A percentile compares a stretch with the other conserved stretches of the same genome.
Evolutionary conservation across 2,797 vertebrate genomes (phyloP).

Genomic region (Vespertilio murinus): DNA sequence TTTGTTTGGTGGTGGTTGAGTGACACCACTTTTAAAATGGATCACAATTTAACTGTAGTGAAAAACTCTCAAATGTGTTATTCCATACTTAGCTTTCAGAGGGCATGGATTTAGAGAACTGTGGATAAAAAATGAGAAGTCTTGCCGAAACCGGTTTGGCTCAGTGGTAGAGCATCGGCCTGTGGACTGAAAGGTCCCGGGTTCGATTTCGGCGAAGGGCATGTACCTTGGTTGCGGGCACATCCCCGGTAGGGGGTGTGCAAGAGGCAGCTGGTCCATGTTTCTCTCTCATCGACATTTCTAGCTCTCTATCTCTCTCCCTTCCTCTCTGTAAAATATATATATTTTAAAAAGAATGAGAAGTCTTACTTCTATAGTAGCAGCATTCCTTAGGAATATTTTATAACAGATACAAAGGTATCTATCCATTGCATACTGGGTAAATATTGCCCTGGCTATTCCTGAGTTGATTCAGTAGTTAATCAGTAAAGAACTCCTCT

Average conservation of each 20-base stretch:
- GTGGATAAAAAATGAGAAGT: neutral
- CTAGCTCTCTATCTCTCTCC: too few relatives aligned
- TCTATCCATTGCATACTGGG: neutral
- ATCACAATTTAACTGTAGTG: neutral
- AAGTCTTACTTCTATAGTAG: neutral
- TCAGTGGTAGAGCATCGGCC: too few relatives aligned
- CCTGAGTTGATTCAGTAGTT: neutral
- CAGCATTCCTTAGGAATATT: neutral
- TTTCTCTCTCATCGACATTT: too few relatives aligned
- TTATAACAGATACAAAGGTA: neutral
- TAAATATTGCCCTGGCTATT: neutral
- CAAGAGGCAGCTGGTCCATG: too few relatives aligned
- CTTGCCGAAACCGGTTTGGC: too few relatives aligned
- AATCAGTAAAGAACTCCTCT: slow-evolving; percentile 10
- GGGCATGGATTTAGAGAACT: neutral
- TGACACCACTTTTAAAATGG: neutral
- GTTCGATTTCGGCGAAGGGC: too few relatives aligned
- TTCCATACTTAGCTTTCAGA: neutral
- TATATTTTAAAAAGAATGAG: too few relatives aligned
- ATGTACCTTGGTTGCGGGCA: too few relatives aligned
- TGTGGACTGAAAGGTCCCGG: too few relatives aligned
- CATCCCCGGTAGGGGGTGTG: too few relatives aligned
- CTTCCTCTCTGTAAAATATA: too few relatives aligned
- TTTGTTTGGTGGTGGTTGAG: neutral
- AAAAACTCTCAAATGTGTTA: neutral